phyloP scores from a whole-genome alignment of 2,797 vertebrate species.

The Cuculus canorus region DNA sequence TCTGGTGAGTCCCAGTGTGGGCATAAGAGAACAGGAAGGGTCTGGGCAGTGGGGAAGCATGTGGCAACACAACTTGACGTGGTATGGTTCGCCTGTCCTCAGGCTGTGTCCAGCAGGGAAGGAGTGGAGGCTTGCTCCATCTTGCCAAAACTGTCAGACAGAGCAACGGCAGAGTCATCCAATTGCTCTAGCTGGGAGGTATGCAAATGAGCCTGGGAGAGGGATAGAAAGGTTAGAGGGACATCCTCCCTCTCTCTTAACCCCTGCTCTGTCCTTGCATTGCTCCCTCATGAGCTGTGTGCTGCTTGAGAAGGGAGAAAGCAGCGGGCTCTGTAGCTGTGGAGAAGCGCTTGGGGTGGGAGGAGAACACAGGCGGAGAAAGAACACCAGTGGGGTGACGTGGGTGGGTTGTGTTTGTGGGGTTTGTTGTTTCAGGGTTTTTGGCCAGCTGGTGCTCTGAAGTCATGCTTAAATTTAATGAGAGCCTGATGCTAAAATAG shows the following conservation, averaged over 20 bases:
- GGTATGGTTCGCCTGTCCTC: neutral
- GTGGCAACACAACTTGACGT: fast-evolving
- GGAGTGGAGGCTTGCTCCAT: neutral
- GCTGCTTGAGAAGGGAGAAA: neutral
- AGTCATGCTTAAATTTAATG: constrained; percentile 56
- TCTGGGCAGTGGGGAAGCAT: fast-evolving
- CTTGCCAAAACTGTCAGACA: neutral
- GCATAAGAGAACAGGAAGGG: neutral
- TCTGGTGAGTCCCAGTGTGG: neutral
- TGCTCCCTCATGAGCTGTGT: neutral
- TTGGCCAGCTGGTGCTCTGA: constrained; percentile 49
- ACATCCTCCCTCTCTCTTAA: too few relatives aligned
- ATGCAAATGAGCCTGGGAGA: neutral
- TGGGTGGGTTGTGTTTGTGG: constrained; percentile 39
- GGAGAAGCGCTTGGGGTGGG: neutral
- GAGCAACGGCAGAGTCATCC: neutral
- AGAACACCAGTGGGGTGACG: constrained; percentile 22
- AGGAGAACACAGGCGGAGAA: neutral
- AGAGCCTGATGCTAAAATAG: constrained; percentile 36
- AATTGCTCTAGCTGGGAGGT: neutral
- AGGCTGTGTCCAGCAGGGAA: neutral
- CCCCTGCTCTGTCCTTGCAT: neutral
- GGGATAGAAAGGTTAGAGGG: neutral
- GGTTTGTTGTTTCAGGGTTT: neutral
- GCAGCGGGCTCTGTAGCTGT: neutral